These are phyloP conservation scores for Campylomormyrus numenius DNA, from an alignment of 2,113 vertebrate genomes.

Conservation along the genomic window DNA sequence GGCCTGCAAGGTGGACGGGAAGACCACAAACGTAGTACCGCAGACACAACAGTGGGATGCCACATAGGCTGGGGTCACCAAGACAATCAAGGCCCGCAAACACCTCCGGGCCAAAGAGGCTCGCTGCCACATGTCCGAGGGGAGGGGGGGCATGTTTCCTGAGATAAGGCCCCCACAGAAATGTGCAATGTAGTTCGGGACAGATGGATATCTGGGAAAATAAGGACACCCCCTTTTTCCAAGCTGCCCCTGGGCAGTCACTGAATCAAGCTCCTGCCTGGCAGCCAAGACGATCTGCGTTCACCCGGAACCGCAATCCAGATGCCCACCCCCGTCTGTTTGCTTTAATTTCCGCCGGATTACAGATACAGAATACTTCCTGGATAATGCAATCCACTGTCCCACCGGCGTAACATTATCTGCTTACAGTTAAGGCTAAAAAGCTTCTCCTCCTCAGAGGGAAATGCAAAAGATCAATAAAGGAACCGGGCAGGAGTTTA, in stretches of 20 bases:
- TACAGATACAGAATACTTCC: conserved; percentile 40
- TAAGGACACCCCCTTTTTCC: background rate
- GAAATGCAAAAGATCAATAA: conserved; percentile 45
- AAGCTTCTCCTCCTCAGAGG: conserved; percentile 37
- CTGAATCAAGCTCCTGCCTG: background rate
- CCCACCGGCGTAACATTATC: conserved; percentile 47
- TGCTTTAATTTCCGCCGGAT: conserved; percentile 27
- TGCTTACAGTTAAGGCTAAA: conserved; percentile 38
- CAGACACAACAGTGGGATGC: background rate
- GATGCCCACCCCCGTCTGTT: conserved; percentile 31
- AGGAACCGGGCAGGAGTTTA: conserved; percentile 34
- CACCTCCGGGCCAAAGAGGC: background rate
- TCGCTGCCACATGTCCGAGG: background rate
- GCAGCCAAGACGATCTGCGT: conserved; percentile 34
- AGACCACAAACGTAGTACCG: conserved; percentile 7
- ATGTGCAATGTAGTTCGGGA: background rate
- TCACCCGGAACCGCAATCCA: conserved; percentile 6
- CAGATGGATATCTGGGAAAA: background rate
- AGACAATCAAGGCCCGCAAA: background rate
- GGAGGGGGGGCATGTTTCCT: background rate
- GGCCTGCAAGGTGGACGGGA: conserved; percentile 4
- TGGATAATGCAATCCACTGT: conserved; percentile 47
- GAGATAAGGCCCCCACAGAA: background rate
- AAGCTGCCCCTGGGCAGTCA: background rate
- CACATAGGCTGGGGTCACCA: background rate